Conservation (phyloP, 2,888 invertebrate genomes). For the Machimus atricapillus region DNA sequence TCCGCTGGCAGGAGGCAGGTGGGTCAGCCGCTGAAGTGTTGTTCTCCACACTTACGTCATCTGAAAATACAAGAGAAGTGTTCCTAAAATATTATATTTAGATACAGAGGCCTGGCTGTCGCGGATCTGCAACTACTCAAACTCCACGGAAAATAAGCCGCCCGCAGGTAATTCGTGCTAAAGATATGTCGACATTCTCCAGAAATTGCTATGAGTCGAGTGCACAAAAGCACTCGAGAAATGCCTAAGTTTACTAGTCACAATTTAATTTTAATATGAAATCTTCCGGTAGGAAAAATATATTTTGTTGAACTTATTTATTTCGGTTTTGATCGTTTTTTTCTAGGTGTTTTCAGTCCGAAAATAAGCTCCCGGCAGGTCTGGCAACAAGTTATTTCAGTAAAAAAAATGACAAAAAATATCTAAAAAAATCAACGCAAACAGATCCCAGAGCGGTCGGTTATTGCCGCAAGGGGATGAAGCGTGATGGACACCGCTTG, state of each 20-base stretch:
- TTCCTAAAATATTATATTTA: slow-evolving; percentile 2
- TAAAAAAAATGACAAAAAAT: slow-evolving; percentile 3
- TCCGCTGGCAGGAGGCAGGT: background rate
- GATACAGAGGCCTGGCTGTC: background rate
- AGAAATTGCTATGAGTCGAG: background rate
- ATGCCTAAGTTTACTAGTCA: background rate
- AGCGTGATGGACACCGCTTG: background rate
- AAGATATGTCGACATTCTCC: background rate
- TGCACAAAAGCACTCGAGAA: background rate
- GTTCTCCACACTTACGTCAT: slow-evolving; percentile 34
- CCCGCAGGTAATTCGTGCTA: background rate
- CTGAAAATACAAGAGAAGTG: slow-evolving; percentile 23
- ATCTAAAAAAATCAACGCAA: background rate
- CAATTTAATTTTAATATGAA: background rate
- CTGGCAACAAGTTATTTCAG: slow-evolving; percentile 26
- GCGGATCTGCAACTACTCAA: background rate
- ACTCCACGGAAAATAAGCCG: background rate
- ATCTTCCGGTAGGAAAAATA: background rate
- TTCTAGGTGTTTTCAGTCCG: slow-evolving; percentile 2
- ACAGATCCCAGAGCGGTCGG: slow-evolving; percentile 5
- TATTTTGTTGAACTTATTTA: background rate
- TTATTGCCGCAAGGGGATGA: background rate
- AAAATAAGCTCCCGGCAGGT: background rate
- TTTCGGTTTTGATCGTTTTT: background rate
- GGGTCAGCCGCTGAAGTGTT: background rate